Percentiles rank a stretch among this genome's conserved stretches.
These are phyloP conservation scores for Centruroides vittatus DNA, from an alignment of 1,140 invertebrate genomes.

Conservation along the genomic window DNA sequence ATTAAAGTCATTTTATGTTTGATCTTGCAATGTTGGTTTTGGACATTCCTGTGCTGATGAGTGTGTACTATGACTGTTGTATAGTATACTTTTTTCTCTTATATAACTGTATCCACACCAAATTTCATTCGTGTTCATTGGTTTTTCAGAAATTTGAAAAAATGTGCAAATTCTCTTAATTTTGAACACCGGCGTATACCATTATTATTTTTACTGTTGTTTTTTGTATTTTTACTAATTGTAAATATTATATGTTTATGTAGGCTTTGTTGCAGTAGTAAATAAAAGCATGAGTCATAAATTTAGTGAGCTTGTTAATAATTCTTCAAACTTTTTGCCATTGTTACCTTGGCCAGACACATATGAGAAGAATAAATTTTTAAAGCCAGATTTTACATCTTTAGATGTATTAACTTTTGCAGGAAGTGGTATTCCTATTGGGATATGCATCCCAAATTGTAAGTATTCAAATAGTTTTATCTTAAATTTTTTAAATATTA, in stretches of 20 bases:
- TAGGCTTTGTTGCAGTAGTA: conserved; percentile 81
- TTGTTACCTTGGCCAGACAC: conserved; percentile 70
- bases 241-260: background rate
- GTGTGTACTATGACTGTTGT: too few species aligned
- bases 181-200: too few species aligned
- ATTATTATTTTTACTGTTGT: background rate
- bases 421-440: conserved; percentile 77
- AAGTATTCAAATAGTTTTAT: conserved; percentile 25
- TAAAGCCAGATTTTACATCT: conserved; percentile 89
- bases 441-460: conserved; percentile 97
- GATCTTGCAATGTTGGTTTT: too few species aligned
- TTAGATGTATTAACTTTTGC: conserved; percentile 84
- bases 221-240: background rate
- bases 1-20: too few species aligned
- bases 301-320: conserved; percentile 61
- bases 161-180: too few species aligned
- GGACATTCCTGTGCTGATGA: too few species aligned
- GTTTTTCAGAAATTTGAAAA: too few species aligned
- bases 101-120: too few species aligned
- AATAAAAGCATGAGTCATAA: conserved; percentile 89
- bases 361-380: conserved; percentile 83
- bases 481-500: background rate
- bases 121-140: too few species aligned
- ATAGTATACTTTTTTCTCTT: too few species aligned
- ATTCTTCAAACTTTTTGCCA: conserved; percentile 53